These are phyloP conservation scores for Lutjanus erythropterus DNA, from an alignment of 2,113 vertebrate genomes.

Conservation along the genomic window DNA sequence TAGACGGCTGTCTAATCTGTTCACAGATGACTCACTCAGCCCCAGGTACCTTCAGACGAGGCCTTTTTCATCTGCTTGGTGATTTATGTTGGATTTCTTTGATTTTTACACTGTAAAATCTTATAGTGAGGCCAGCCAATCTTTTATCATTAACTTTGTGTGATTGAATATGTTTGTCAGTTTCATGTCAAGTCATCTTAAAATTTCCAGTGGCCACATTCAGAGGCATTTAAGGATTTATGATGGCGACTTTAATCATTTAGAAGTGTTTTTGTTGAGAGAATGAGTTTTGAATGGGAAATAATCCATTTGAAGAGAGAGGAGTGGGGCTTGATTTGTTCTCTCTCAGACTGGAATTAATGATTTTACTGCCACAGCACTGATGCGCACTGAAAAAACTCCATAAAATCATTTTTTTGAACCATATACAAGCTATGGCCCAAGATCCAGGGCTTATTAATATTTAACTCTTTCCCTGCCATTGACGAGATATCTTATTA, in stretches of 20 bases:
- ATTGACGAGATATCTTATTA: too few relatives aligned
- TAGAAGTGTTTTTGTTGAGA: too few relatives aligned
- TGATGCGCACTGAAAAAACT: neutral
- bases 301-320: neutral
- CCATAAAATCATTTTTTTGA: neutral
- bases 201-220: neutral
- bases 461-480: too few relatives aligned
- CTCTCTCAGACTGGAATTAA: neutral
- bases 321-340: neutral
- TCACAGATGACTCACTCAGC: slow-evolving; percentile 55
- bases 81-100: neutral
- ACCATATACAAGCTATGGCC: neutral
- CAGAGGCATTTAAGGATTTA: neutral
- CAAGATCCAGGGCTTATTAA: neutral
- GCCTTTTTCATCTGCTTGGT: neutral
- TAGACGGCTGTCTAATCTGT: slow-evolving; percentile 46
- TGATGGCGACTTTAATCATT: neutral
- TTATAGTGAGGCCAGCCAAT: neutral
- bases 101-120: neutral
- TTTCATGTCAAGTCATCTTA: neutral
- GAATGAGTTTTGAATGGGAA: neutral
- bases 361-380: neutral
- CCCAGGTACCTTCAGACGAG: slow-evolving; percentile 10
- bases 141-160: neutral
- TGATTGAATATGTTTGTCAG: too few relatives aligned